Percentiles rank a stretch among this genome's conserved stretches.
Conservation (phyloP, 2,888 invertebrate genomes). For the Stramonita haemastoma region DNA sequence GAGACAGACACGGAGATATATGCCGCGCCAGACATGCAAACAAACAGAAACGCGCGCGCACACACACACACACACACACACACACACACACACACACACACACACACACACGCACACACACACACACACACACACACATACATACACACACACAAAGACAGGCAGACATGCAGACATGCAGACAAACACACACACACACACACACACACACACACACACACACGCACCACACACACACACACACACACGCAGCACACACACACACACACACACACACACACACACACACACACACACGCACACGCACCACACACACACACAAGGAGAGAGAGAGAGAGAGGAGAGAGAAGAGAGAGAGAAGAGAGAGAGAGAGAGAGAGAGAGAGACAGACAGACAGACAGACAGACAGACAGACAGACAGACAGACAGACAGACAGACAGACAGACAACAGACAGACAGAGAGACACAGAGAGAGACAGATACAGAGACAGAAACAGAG, state of each 20-base stretch:
- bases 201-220: background rate
- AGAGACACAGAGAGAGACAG: no score
- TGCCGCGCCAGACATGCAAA: background rate
- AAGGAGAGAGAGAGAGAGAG: no score
- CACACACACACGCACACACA: background rate
- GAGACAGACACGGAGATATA: background rate
- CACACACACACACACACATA: background rate
- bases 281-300: background rate
- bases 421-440: no score
- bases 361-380: no score
- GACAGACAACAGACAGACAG: no score
- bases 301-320: no score
- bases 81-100: background rate
- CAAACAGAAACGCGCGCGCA: background rate
- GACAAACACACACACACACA: no score
- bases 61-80: background rate
- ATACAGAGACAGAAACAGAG: no score
- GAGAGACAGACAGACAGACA: no score
- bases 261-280: no score
- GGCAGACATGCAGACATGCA: background rate
- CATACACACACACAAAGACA: background rate
- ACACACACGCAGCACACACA: background rate
- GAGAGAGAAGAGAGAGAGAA: no score
- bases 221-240: background rate
- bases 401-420: no score